Percentiles rank a stretch among this genome's conserved stretches.
Evolutionary conservation across 1,140 invertebrate genomes (phyloP).

Genomic region (Hypothenemus hampei): DNA sequence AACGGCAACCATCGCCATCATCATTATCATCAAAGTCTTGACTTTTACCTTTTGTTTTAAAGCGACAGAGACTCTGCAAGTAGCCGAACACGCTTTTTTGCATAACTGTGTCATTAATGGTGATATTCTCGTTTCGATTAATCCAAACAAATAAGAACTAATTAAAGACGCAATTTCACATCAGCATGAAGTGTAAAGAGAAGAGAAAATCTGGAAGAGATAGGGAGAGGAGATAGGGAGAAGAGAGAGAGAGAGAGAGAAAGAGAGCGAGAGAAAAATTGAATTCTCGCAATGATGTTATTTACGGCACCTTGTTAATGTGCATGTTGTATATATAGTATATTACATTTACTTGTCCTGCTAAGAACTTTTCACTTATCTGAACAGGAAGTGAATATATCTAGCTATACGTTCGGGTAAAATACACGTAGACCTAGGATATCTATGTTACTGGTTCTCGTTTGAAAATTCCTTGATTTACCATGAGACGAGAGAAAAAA

Average conservation of each 20-base stretch:
- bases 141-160: slow-evolving; percentile 23
- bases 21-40: too few species aligned
- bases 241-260: too few species aligned
- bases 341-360: slow-evolving; percentile 29
- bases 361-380: slow-evolving; percentile 28
- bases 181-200: neutral
- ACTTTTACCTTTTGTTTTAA: too few species aligned
- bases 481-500: too few species aligned
- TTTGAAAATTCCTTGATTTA: slow-evolving; percentile 17
- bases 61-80: too few species aligned
- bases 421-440: slow-evolving; percentile 24
- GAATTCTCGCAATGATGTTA: slow-evolving; percentile 22
- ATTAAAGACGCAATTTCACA: slow-evolving; percentile 23
- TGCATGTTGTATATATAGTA: slow-evolving; percentile 30
- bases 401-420: slow-evolving; percentile 10
- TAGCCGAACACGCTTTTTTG: too few species aligned
- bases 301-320: slow-evolving; percentile 26
- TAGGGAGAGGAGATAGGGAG: too few species aligned
- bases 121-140: slow-evolving; percentile 3
- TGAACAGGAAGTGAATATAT: slow-evolving; percentile 31
- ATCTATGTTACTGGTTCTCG: slow-evolving; percentile 27
- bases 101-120: too few species aligned
- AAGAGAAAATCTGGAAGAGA: too few species aligned
- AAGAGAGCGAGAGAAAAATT: too few species aligned
- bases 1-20: too few species aligned